Conservation (phyloP, 2,113 vertebrate species). For the Corythornis madagascariensis region DNA sequence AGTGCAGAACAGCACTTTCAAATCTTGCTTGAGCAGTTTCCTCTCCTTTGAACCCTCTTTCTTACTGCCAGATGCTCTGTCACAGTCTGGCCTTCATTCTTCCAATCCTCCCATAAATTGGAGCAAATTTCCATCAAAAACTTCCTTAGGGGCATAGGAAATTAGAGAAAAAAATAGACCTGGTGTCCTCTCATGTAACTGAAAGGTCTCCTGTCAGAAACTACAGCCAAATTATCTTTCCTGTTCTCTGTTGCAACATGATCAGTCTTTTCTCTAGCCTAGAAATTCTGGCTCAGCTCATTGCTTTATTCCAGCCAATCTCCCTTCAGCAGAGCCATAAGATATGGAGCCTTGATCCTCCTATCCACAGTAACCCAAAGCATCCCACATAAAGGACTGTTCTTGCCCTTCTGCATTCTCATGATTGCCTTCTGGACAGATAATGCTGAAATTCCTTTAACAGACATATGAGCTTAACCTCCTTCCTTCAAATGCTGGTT, state of each 20-base stretch:
- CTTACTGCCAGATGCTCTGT: slow-evolving; percentile 42
- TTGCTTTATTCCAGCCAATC: not conserved
- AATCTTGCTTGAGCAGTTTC: not conserved
- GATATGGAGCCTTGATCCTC: not conserved
- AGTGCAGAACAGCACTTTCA: not conserved
- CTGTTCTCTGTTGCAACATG: not conserved
- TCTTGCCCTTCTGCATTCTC: not conserved
- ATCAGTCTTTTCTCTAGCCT: not conserved
- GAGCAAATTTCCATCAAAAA: slow-evolving; percentile 36
- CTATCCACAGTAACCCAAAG: not conserved
- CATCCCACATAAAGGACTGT: not conserved
- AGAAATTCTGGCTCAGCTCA: slow-evolving; percentile 4
- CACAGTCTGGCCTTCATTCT: slow-evolving; percentile 1
- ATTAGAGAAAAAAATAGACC: slow-evolving; percentile 20
- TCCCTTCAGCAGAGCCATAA: not conserved
- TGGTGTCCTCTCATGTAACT: slow-evolving; percentile 2
- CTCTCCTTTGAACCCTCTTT: slow-evolving; percentile 32
- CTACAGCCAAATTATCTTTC: not conserved
- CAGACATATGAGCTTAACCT: not conserved
- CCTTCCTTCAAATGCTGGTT: not conserved
- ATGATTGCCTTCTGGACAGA: not conserved
- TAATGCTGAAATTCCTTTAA: not conserved
- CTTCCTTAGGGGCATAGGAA: slow-evolving; percentile 45
- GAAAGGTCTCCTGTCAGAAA: not conserved
- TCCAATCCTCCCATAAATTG: not conserved